phyloP scores from a whole-genome alignment of 2,888 invertebrate species.

The Epistrophe grossulariae region DNA sequence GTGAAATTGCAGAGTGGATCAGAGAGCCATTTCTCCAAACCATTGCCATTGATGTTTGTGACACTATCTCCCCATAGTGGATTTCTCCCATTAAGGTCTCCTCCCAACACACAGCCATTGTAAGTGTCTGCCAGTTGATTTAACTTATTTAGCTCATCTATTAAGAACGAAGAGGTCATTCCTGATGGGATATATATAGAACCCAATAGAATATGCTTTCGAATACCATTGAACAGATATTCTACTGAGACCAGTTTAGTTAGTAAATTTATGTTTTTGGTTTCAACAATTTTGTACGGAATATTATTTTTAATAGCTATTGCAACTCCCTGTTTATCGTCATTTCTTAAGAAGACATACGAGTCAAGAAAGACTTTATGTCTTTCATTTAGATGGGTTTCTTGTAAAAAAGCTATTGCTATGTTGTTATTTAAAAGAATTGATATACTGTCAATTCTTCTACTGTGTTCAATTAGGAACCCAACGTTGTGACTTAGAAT shows the following conservation, averaged over 20 bases:
- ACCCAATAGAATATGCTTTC: not conserved
- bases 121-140: not conserved
- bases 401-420: not conserved
- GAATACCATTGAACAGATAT: not conserved
- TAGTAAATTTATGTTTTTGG: not conserved
- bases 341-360: not conserved
- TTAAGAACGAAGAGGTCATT: not conserved
- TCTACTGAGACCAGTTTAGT: not conserved
- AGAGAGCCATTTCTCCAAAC: not conserved
- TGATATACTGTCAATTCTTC: not conserved
- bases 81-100: not conserved
- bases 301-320: not conserved
- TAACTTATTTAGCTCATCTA: not conserved
- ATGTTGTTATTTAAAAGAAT: not conserved
- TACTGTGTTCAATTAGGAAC: not conserved
- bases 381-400: not conserved
- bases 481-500: constrained; percentile 8
- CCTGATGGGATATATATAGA: not conserved
- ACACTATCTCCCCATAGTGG: not conserved
- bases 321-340: not conserved
- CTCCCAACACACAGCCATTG: not conserved
- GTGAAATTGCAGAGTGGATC: too few species aligned
- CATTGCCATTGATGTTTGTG: not conserved
- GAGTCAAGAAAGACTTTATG: constrained; percentile 1
- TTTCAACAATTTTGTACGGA: not conserved